phyloP scores from a whole-genome alignment of 2,113 vertebrate species.

The Nerophis lumbriciformis region DNA sequence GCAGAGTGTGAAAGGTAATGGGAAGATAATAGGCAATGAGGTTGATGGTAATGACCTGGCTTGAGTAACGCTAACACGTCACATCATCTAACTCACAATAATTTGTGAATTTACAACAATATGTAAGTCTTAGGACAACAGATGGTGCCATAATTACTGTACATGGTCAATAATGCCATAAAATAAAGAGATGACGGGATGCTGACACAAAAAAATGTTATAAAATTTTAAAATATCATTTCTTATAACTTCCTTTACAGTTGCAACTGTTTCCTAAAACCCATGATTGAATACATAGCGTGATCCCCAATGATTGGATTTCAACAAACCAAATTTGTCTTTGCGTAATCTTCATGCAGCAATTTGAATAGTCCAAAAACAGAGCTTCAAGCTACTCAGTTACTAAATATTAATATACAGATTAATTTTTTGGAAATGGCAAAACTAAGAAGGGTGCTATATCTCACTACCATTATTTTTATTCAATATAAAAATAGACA shows the following conservation, averaged over 20 bases:
- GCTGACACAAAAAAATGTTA: not conserved
- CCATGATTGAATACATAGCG: not conserved
- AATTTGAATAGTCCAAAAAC: not conserved
- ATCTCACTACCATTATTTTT: too few species aligned
- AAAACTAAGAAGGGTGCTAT: too few species aligned
- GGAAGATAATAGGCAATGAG: constrained; percentile 37
- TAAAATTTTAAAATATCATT: too few species aligned
- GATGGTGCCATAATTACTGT: too few species aligned
- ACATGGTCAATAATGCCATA: too few species aligned
- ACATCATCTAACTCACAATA: constrained; percentile 2
- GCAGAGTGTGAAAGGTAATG: constrained; percentile 37
- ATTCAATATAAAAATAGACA: too few species aligned
- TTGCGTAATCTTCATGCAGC: constrained; percentile 37
- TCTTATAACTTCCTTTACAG: not conserved
- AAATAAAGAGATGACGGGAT: not conserved
- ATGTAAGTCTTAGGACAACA: not conserved
- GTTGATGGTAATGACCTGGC: not conserved
- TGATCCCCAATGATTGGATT: constrained; percentile 37
- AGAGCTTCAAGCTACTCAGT: not conserved
- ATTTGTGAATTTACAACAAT: not conserved
- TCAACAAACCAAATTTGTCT: constrained; percentile 21
- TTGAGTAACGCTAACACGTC: too few species aligned
- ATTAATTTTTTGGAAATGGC: too few species aligned
- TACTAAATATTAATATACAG: not conserved
- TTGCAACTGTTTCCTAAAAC: not conserved